Conservation (phyloP, 2,113 vertebrate genomes). For the Panthera uncia region DNA sequence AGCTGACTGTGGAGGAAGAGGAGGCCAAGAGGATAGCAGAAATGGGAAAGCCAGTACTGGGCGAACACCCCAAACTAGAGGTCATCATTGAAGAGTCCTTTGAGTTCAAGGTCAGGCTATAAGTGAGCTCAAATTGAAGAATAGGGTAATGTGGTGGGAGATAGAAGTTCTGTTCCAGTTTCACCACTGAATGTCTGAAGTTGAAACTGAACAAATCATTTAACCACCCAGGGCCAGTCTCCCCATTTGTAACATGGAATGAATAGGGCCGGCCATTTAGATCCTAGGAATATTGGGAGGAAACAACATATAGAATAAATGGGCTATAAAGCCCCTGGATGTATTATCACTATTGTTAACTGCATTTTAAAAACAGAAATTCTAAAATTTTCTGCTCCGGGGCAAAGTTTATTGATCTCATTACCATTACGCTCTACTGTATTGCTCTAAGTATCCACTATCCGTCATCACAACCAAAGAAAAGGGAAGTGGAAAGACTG, state of each 20-base stretch:
- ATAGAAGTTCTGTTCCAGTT: not conserved
- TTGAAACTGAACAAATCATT: slow-evolving; percentile 21
- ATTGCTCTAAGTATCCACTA: not conserved
- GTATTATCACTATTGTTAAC: not conserved
- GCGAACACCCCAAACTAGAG: slow-evolving; percentile 96
- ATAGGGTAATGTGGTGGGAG: not conserved
- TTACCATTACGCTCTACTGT: not conserved
- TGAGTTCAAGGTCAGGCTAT: slow-evolving; percentile 95
- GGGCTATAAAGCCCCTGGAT: not conserved
- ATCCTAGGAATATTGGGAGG: not conserved
- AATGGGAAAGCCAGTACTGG: slow-evolving; percentile 97
- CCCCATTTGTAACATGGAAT: not conserved
- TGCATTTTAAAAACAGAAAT: slow-evolving; percentile 32
- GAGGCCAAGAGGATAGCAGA: slow-evolving; percentile 98
- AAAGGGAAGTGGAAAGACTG: not conserved
- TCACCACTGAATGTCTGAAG: not conserved
- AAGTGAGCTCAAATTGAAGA: slow-evolving; percentile 39
- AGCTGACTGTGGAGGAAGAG: slow-evolving; percentile 93
- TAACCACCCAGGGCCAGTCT: not conserved
- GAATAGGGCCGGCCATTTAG: not conserved
- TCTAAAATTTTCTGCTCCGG: not conserved
- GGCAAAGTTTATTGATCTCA: not conserved
- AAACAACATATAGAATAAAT: not conserved
- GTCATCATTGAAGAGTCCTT: slow-evolving; percentile 99
- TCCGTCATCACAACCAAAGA: not conserved